Evolutionary conservation across 2,797 vertebrate species (phyloP).

Genomic region (Hapalemur alaotrensis): DNA sequence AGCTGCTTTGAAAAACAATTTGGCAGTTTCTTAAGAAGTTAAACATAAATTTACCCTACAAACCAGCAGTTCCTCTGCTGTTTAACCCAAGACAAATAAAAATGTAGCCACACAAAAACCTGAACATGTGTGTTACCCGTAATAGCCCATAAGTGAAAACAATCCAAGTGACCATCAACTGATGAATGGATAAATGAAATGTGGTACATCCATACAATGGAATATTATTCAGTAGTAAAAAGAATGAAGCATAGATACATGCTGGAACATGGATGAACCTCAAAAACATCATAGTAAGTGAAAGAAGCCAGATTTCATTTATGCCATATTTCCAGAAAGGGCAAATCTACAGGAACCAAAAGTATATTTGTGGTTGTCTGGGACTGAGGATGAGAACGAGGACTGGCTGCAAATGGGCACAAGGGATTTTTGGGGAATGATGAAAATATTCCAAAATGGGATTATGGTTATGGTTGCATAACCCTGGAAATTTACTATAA

Average conservation of each 20-base stretch:
- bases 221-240: not conserved
- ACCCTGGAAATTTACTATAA: not conserved
- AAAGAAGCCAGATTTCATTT: not conserved
- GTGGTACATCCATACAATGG: not conserved
- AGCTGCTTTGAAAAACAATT: not conserved
- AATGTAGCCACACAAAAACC: not conserved
- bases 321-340: not conserved
- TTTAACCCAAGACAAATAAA: not conserved
- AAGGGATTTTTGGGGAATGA: not conserved
- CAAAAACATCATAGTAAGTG: not conserved
- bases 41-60: not conserved
- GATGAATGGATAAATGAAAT: not conserved
- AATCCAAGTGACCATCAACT: not conserved
- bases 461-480: not conserved
- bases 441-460: not conserved
- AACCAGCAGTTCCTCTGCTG: not conserved
- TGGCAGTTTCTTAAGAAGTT: not conserved
- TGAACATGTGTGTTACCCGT: not conserved
- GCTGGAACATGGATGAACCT: not conserved
- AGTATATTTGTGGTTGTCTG: not conserved
- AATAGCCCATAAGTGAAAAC: not conserved
- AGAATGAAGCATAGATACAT: not conserved
- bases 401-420: not conserved
- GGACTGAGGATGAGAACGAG: not conserved
- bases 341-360: not conserved